Evolutionary conservation across 2,113 vertebrate species (phyloP).

Genomic region (Perca flavescens): DNA sequence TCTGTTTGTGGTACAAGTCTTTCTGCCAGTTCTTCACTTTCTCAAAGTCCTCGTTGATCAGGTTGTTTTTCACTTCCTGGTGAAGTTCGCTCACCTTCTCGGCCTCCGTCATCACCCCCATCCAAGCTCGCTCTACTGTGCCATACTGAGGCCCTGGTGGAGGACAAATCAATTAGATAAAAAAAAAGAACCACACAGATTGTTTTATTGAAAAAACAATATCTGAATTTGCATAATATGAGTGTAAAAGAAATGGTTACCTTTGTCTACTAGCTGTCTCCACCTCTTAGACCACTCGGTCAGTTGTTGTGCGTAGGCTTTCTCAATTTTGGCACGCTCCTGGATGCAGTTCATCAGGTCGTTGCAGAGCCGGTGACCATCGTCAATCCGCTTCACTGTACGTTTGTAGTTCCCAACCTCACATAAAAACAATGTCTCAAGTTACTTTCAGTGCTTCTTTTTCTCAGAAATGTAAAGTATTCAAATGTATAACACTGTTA

Average conservation of each 20-base stretch:
- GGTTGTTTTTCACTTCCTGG: conserved; percentile 92
- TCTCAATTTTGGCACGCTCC: conserved; percentile 98
- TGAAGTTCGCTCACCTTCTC: conserved; percentile 97
- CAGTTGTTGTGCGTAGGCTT: conserved; percentile 94
- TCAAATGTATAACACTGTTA: too few relatives aligned
- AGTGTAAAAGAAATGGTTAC: conserved; percentile 65
- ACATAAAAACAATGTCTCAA: background rate
- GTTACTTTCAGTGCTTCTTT: background rate
- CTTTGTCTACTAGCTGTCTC: conserved; percentile 96
- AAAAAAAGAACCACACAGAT: background rate
- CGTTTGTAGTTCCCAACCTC: conserved; percentile 98
- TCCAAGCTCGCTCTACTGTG: conserved; percentile 93
- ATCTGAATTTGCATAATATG: too few relatives aligned
- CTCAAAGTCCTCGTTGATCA: conserved; percentile 93
- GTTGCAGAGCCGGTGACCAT: conserved; percentile 95
- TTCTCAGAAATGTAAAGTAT: too few relatives aligned
- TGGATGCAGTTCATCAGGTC: conserved; percentile 97
- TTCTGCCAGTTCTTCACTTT: conserved; percentile 99
- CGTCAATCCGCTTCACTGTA: conserved; percentile 94
- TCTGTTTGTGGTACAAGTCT: conserved; percentile 97
- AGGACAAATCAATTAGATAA: background rate
- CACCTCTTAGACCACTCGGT: conserved; percentile 97
- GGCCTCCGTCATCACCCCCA: conserved; percentile 91
- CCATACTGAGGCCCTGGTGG: conserved; percentile 94
- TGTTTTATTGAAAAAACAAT: background rate